Base-by-base conservation (phyloP, 1,140 invertebrate genomes). In the Sitodiplosis mosellana region DNA sequence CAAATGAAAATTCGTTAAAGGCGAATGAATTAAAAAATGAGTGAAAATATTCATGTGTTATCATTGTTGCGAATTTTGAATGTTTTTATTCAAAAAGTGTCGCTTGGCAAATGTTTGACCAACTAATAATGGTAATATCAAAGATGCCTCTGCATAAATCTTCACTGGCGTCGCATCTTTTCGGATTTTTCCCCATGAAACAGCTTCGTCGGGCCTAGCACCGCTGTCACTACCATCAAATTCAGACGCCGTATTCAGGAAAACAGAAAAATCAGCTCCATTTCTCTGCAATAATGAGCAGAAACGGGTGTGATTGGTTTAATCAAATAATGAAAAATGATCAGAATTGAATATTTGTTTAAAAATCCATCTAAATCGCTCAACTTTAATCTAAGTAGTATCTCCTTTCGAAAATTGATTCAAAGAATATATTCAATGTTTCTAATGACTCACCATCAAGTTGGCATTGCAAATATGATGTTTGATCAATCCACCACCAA, bases 401-500 rank as follows among this genome's bases (percentile, higher is more conserved):
- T n/a, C n/a, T n/a, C n/a, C n/a, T n/a, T n/a, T n/a, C n/a, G n/a
- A n/a, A n/a, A n/a, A n/a, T n/a, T n/a, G n/a, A n/a, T n/a, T n/a
- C n/a, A 27, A 3, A 27, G 10, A 27, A 27, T 27, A 27, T 5
- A 10, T 27, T 5, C 27, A 27, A 27, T 27, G 3, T 27, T 27
- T 27, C 10, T 27, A 38, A 38, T 18, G 18, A 10, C 41, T 19
- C 7, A 45, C 43, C 91, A 96, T 95, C 47, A 96, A 69, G 74
- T 96, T 96, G 6, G 91, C 90, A 72, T 96, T 96, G 64, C 89
- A 95, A 49, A 98, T 97, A 60, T 99, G 96, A 71, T 99, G 96
- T 68, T 99, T 99, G n/a, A 97, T 76, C 0, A 99, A 68, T 8
- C 95, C 94, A 41, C 94, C 94, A 10, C 96, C 96, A 38, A 99